Evolutionary conservation across 2,113 vertebrate species (phyloP), one percentile per base, ranked within the genome.

Genomic region (Trichomycterus rosablanca): DNA sequence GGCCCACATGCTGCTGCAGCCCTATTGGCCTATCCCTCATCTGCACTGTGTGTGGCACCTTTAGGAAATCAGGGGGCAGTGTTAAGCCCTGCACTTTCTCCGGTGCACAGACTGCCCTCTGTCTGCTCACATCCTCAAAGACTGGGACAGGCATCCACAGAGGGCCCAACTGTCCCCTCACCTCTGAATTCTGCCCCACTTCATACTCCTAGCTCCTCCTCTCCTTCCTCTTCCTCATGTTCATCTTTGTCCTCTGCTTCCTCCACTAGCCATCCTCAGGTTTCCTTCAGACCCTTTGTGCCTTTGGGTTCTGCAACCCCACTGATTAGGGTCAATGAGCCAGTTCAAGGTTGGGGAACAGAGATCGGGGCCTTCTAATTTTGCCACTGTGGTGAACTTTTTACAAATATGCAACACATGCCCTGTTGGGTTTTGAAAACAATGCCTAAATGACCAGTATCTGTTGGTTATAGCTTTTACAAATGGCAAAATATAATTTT

Each of bases 361-460:
- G 93, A 95, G 77, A 91, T 95, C 0, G 93, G 92, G 60, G 91
- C 91, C 68, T 94, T 97, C 84, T 97, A 83, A 95, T 66, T n/a
- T 18, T 42, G 4, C 2, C 18, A 5, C 18, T n/a, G 2, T 6
- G 18, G 43, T 3, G 4, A 7, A n/a, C 52, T 40, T 45, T 15
- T 16, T 12, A 18, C 34, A 71, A 62, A 26, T 43, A 40, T 56
- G 19, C 12, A 60, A 43, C 3, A 53, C 7, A 43, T 37, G 34
- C 15, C 7, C 24, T 35, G 20, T 5, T 46, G 14, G 40, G 15
- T 34, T 19, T 35, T 32, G 7, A 37, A 8, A 57, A 46, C 32
- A 14, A 24, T 30, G 26, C 7, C 26, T 30, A 7, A 30, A 3
- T 30, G 3, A 16, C 16, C 44, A 55, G n/a, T n/a, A n/a, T n/a